A percentile compares a stretch with the other conserved stretches of the same genome.
phyloP scores from a whole-genome alignment of 2,888 invertebrate genomes.

The Melanargia galathea region DNA sequence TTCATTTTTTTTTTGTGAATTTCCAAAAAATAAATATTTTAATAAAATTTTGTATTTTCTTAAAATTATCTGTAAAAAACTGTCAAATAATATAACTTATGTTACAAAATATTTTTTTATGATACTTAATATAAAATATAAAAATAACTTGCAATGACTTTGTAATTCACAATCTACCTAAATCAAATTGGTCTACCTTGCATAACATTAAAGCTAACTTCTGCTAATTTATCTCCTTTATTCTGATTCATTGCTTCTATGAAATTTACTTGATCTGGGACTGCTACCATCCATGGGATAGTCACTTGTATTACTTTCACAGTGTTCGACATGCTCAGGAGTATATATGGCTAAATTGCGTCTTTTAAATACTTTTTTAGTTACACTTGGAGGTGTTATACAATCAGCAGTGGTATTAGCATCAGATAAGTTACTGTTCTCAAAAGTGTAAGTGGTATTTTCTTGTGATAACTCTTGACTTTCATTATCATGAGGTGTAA shows the following conservation, averaged over 20 bases:
- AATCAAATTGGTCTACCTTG: constrained; percentile 1
- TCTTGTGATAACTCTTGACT: constrained; percentile 50
- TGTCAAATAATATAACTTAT: not conserved
- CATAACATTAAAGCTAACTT: constrained; percentile 11
- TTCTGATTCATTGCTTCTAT: constrained; percentile 41
- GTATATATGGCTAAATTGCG: constrained; percentile 72
- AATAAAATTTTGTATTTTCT: not conserved
- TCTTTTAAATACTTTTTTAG: constrained; percentile 71
- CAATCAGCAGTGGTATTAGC: constrained; percentile 53
- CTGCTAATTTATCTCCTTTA: constrained; percentile 6
- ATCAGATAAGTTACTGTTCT: constrained; percentile 50
- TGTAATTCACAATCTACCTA: not conserved
- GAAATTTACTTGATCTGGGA: constrained; percentile 56
- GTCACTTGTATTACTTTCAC: constrained; percentile 49
- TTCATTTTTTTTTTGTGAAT: not conserved
- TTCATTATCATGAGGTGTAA: constrained; percentile 60
- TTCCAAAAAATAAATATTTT: not conserved
- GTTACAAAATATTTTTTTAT: not conserved
- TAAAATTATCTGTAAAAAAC: constrained; percentile 13
- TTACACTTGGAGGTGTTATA: constrained; percentile 55
- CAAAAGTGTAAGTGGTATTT: constrained; percentile 45
- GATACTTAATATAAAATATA: not conserved
- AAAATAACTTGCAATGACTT: not conserved
- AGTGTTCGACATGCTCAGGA: constrained; percentile 56
- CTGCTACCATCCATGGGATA: constrained; percentile 52